phyloP scores from a whole-genome alignment of 2,888 invertebrate genomes.

The Augochlorella aurata region DNA sequence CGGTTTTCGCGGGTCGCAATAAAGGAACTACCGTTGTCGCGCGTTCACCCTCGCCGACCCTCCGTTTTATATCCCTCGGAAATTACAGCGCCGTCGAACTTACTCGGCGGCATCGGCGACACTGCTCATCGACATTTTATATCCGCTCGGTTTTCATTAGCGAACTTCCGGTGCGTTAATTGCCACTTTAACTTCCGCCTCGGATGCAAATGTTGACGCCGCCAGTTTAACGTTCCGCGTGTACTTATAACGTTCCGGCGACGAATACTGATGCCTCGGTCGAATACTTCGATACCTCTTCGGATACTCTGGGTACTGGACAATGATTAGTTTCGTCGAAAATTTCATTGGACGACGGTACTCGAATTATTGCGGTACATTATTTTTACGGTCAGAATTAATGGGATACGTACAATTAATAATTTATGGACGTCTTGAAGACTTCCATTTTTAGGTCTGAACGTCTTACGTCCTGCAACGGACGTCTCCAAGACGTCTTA shows the following conservation, averaged over 20 bases:
- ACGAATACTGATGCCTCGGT: neutral
- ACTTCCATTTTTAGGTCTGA: too few relatives aligned
- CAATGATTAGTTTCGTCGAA: too few relatives aligned
- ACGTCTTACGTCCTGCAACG: too few relatives aligned
- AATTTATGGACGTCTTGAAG: too few relatives aligned
- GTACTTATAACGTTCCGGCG: neutral
- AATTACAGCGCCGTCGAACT: conserved; percentile 30
- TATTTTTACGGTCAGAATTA: too few relatives aligned
- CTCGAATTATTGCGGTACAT: too few relatives aligned
- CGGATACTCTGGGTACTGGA: too few relatives aligned
- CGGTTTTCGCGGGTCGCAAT: conserved; percentile 27
- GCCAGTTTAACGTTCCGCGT: neutral
- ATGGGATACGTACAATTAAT: too few relatives aligned
- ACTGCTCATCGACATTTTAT: conserved; percentile 21
- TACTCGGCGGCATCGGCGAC: neutral
- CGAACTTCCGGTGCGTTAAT: conserved; percentile 18
- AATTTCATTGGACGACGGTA: too few relatives aligned
- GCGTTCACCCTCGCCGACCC: neutral
- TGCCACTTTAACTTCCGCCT: neutral
- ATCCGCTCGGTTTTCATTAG: neutral
- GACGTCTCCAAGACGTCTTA: too few relatives aligned
- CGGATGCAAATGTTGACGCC: neutral
- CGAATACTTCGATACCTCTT: too few relatives aligned
- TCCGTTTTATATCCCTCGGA: conserved; percentile 36
- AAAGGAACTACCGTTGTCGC: conserved; percentile 22